Conservation (phyloP, 2,888 invertebrate genomes). For the Cheilosia urbana region DNA sequence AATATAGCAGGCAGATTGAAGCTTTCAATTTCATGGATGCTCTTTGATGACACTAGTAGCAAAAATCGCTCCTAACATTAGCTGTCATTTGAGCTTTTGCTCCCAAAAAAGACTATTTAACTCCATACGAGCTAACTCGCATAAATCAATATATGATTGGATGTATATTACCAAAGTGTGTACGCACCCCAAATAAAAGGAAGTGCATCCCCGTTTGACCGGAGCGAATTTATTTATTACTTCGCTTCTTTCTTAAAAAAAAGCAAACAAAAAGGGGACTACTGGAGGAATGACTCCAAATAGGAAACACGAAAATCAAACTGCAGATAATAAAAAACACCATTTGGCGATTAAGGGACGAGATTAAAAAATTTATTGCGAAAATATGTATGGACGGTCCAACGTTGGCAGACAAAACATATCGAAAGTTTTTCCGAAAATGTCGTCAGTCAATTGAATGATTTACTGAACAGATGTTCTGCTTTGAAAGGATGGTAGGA, state of each 20-base stretch:
- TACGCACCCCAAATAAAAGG: slow-evolving; percentile 52
- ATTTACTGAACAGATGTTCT: slow-evolving; percentile 76
- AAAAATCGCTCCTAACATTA: slow-evolving; percentile 1
- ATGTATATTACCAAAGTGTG: slow-evolving; percentile 2
- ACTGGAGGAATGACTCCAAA: slow-evolving; percentile 49
- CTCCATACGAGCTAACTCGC: slow-evolving; percentile 22
- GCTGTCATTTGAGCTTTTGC: slow-evolving; percentile 12
- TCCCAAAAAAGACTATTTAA: slow-evolving; percentile 19
- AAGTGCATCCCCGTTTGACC: slow-evolving; percentile 68
- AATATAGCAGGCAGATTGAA: neutral
- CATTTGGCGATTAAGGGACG: slow-evolving; percentile 84
- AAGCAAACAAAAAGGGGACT: slow-evolving; percentile 43
- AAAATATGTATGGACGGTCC: slow-evolving; percentile 83
- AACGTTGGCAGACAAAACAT: slow-evolving; percentile 72
- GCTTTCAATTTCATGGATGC: neutral
- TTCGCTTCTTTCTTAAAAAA: slow-evolving; percentile 46
- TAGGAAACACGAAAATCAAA: slow-evolving; percentile 74
- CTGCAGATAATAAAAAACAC: slow-evolving; percentile 82
- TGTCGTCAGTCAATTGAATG: slow-evolving; percentile 73
- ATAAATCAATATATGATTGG: slow-evolving; percentile 60
- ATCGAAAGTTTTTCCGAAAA: slow-evolving; percentile 68
- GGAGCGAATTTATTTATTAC: slow-evolving; percentile 74
- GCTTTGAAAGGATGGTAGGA: slow-evolving; percentile 12
- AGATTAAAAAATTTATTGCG: slow-evolving; percentile 85
- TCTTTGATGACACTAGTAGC: slow-evolving; percentile 4